A percentile compares a stretch with the other conserved stretches of the same genome.
Evolutionary conservation across 2,888 invertebrate genomes (phyloP).

Genomic region (Lordiphosa andalusiaca): DNA sequence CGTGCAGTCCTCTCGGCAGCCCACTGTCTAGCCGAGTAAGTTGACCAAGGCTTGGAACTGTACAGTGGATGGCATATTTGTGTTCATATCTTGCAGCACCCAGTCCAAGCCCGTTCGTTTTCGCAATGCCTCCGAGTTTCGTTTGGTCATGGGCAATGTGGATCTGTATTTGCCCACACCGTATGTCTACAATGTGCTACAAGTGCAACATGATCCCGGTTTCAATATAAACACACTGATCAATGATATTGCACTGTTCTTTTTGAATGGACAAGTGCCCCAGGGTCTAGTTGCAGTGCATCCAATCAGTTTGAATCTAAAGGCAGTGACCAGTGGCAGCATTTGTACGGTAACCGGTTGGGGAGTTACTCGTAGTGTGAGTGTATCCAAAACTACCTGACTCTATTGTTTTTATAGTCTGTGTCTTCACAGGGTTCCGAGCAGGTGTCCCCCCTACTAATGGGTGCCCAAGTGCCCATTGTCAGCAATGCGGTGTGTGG

Average conservation of each 20-base stretch:
- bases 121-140: constrained; percentile 42
- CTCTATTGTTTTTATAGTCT: no score
- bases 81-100: neutral
- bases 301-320: constrained; percentile 32
- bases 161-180: constrained; percentile 40
- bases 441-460: constrained; percentile 19
- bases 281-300: constrained; percentile 31
- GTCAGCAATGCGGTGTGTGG: constrained; percentile 22
- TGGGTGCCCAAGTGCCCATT: constrained; percentile 41
- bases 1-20: constrained; percentile 58
- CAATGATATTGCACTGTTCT: constrained; percentile 60
- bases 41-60: neutral
- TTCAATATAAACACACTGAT: constrained; percentile 30
- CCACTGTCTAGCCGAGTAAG: constrained; percentile 60
- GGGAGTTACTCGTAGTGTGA: constrained; percentile 50
- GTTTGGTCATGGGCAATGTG: constrained; percentile 62
- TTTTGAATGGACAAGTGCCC: constrained; percentile 53
- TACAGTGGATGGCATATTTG: no score
- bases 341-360: constrained; percentile 59
- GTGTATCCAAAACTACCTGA: neutral
- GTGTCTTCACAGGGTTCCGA: constrained; percentile 22
- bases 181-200: constrained; percentile 48
- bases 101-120: neutral
- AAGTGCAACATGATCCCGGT: constrained; percentile 18
- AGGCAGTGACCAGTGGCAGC: constrained; percentile 20